Percentiles rank a stretch among this genome's conserved stretches.
phyloP scores from a whole-genome alignment of 2,888 invertebrate species.

The Orthosia incerta region DNA sequence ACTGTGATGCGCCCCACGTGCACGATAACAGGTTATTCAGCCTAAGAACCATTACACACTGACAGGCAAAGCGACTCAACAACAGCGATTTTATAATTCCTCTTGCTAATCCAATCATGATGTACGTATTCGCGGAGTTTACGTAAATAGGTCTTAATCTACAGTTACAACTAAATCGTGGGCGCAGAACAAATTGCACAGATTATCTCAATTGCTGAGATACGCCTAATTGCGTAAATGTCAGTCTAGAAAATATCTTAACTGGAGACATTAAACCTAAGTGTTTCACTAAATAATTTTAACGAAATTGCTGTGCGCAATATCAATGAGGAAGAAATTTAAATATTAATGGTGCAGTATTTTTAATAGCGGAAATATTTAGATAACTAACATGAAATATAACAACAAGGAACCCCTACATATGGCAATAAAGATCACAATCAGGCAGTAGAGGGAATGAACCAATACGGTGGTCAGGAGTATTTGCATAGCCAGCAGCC shows the following conservation, averaged over 20 bases:
- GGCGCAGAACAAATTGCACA: constrained; percentile 53
- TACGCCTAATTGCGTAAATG: constrained; percentile 59
- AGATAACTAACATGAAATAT: constrained; percentile 34
- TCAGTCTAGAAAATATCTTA: constrained; percentile 47
- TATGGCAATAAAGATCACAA: constrained; percentile 65
- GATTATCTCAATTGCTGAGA: constrained; percentile 61
- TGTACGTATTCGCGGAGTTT: neutral
- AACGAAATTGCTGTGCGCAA: neutral
- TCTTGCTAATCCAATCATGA: neutral
- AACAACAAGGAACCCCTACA: constrained; percentile 40
- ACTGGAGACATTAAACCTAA: constrained; percentile 39
- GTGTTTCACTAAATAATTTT: constrained; percentile 21
- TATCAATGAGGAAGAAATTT: neutral
- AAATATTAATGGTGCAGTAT: neutral
- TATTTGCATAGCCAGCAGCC: constrained; percentile 73
- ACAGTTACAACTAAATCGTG: constrained; percentile 55
- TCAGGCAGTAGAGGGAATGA: constrained; percentile 52
- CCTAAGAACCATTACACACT: constrained; percentile 66
- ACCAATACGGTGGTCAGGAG: constrained; percentile 59
- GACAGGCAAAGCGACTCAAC: constrained; percentile 52
- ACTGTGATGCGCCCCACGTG: constrained; percentile 79
- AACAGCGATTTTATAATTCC: constrained; percentile 17
- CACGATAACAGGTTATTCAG: constrained; percentile 86
- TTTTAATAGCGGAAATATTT: constrained; percentile 22
- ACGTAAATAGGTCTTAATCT: constrained; percentile 24